Conservation (phyloP, 2,113 vertebrate species). For the Mirounga angustirostris region DNA sequence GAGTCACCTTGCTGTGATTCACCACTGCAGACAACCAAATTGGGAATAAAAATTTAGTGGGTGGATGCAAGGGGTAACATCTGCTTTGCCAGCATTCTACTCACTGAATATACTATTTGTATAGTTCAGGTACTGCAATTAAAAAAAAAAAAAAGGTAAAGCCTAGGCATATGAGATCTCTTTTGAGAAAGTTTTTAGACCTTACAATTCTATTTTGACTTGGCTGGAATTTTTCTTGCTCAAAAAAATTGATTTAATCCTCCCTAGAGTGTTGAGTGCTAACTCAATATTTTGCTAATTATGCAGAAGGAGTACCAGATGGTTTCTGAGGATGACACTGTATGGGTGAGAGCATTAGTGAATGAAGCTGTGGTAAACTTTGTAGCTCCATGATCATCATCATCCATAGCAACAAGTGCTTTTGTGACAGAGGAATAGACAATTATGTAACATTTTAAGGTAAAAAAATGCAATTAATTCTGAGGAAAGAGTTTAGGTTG, state of each 20-base stretch:
- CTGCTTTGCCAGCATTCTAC: conserved; percentile 62
- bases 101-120: conserved; percentile 43
- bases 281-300: conserved; percentile 88
- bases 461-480: conserved; percentile 15
- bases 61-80: conserved; percentile 57
- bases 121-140: conserved; percentile 58
- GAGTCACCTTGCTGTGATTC: conserved; percentile 76
- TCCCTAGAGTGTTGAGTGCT: conserved; percentile 78
- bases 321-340: conserved; percentile 83
- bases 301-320: conserved; percentile 85
- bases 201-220: conserved; percentile 77
- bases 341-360: conserved; percentile 80
- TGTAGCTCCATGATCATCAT: conserved; percentile 75
- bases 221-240: conserved; percentile 75
- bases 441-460: conserved; percentile 64
- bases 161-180: conserved; percentile 26
- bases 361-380: conserved; percentile 83
- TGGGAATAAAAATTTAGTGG: conserved; percentile 50
- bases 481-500: conserved; percentile 13
- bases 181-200: conserved; percentile 67
- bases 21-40: conserved; percentile 30
- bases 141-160: conserved; percentile 20
- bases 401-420: conserved; percentile 68
- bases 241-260: conserved; percentile 78
- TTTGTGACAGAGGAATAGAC: conserved; percentile 68